phyloP scores from a whole-genome alignment of 2,888 invertebrate genomes.

The Caenorhabditis sp. region DNA sequence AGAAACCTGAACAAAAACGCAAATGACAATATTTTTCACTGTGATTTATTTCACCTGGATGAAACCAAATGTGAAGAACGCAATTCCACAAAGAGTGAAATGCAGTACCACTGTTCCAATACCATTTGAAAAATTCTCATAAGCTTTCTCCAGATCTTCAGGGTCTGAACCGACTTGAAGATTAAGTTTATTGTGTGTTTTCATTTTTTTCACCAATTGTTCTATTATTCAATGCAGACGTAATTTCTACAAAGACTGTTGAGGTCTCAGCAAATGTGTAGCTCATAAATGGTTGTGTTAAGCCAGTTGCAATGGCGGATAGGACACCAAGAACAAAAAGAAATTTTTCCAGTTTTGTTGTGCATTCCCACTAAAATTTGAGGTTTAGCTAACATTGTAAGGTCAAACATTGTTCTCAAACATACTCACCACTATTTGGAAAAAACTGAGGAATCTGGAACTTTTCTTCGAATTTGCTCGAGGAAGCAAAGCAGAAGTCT shows the following conservation, averaged over 20 bases:
- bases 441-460: conserved; percentile 30
- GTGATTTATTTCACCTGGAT: too few species aligned
- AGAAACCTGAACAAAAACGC: conserved; percentile 37
- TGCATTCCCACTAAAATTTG: conserved; percentile 69
- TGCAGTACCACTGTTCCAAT: conserved; percentile 42
- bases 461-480: conserved; percentile 23
- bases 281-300: conserved; percentile 61
- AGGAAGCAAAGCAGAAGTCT: conserved; percentile 24
- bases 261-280: conserved; percentile 65
- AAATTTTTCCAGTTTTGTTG: conserved; percentile 64
- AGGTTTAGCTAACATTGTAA: too few species aligned
- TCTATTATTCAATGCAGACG: conserved; percentile 51
- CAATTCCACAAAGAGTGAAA: conserved; percentile 47
- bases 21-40: background rate
- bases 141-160: conserved; percentile 53
- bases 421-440: conserved; percentile 47
- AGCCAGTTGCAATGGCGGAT: conserved; percentile 69
- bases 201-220: conserved; percentile 43
- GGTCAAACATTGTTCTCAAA: too few species aligned
- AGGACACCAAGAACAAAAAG: conserved; percentile 66
- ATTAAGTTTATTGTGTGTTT: too few species aligned
- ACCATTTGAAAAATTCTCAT: conserved; percentile 32
- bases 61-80: conserved; percentile 48
- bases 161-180: conserved; percentile 27
- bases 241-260: conserved; percentile 59